Conservation (phyloP, 2,888 invertebrate species). For the Lamellibrachia columna region DNA sequence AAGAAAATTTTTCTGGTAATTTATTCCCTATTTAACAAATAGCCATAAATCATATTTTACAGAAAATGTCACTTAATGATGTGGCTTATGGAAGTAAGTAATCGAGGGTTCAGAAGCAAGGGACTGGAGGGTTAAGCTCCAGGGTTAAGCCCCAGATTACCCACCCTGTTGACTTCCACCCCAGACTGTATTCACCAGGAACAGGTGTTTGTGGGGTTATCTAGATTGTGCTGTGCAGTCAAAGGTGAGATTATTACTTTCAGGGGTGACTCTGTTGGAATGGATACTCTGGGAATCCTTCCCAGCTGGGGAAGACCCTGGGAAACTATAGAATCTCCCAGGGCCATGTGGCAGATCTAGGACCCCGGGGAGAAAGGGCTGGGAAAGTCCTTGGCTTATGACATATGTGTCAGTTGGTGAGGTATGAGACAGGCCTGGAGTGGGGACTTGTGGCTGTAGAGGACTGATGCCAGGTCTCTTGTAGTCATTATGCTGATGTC, state of each 20-base stretch:
- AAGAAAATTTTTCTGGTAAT: too few relatives aligned
- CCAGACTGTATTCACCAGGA: background rate
- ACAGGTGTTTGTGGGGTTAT: background rate
- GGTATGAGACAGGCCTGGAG: background rate
- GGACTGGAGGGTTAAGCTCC: background rate
- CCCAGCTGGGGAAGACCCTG: constrained; percentile 16
- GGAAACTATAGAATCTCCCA: background rate
- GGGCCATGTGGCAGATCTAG: background rate
- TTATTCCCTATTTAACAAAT: too few relatives aligned
- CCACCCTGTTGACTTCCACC: background rate
- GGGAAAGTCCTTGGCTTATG: constrained; percentile 16
- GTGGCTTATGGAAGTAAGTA: background rate
- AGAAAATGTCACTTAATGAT: too few relatives aligned
- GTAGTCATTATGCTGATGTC: background rate
- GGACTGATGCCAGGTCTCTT: background rate
- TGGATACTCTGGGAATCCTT: background rate
- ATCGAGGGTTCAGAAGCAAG: background rate
- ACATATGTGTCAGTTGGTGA: constrained; percentile 1
- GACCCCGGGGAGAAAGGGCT: background rate
- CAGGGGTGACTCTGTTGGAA: background rate
- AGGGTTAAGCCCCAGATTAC: constrained; percentile 5
- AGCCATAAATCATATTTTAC: too few relatives aligned
- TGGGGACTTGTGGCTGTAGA: background rate
- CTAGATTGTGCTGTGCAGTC: background rate
- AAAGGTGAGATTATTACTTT: constrained; percentile 16